phyloP scores from a whole-genome alignment of 2,797 vertebrate species.

The Tragelaphus oryx region DNA sequence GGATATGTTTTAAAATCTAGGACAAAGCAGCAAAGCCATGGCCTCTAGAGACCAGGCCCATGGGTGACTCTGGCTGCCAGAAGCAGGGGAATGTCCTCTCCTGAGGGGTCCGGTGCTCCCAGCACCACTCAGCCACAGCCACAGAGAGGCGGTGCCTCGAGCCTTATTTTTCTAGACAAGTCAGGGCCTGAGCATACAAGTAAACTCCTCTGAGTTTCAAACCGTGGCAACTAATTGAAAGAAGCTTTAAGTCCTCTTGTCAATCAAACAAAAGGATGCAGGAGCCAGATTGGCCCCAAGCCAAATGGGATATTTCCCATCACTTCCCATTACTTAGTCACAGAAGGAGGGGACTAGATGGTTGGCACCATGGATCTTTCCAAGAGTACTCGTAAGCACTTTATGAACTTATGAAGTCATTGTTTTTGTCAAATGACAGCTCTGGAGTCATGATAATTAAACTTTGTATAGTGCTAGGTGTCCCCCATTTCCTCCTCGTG shows the following conservation, averaged over 20 bases:
- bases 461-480: fast-evolving
- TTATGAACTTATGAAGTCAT: background rate
- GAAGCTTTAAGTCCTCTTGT: background rate
- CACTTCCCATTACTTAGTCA: background rate
- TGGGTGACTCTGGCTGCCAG: background rate
- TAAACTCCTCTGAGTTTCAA: background rate
- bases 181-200: background rate
- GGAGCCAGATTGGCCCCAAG: background rate
- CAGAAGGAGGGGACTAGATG: background rate
- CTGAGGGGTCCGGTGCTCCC: fast-evolving
- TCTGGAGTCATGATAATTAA: background rate
- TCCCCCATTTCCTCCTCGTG: background rate
- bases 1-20: background rate
- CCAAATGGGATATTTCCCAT: background rate
- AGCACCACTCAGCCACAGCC: background rate
- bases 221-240: background rate
- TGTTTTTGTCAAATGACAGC: background rate
- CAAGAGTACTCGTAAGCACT: background rate
- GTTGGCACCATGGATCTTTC: background rate
- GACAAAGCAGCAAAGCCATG: background rate
- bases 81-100: background rate
- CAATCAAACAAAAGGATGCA: background rate
- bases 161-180: background rate
- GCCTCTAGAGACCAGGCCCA: background rate
- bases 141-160: fast-evolving